Base-by-base conservation (phyloP, 1,140 invertebrate species). In the Macrosteles quadrilineatus region DNA sequence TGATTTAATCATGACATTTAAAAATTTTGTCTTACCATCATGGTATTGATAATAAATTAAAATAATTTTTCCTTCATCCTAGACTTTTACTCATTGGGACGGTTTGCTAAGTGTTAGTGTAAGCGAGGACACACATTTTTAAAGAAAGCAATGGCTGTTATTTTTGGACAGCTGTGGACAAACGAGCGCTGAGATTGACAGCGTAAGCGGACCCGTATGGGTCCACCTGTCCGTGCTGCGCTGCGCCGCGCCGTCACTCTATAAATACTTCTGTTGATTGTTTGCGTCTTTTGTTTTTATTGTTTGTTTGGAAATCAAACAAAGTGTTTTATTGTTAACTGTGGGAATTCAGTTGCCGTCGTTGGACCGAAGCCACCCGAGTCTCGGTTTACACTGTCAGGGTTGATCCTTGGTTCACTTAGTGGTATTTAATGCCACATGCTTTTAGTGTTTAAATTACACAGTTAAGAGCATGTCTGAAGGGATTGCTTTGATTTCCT, bases 271-370 rank as follows among this genome's bases (percentile, higher is more conserved):
- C 21, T 59, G 55, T 59, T 59, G 55, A 59, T 59, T 59, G 55
- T 59, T 59, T 59, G 55, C 55, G 14, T 59, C 55, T 23, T 25
- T 27, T 59, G 55, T 59, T 59, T 59, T 59, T 59, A 59, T 59
- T 59, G 23, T 59, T 59, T 59, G 55, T 59, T 59, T 59, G 55
- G 55, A 59, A 59, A 23, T 59, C 55, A 59, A 59, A 59, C 55
- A 59, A 59, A 59, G 55, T 59, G 55, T 59, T 59, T 59, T 59
- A 59, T 59, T 29, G 55, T 59, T 59, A 59, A 59, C 55, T 59
- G 55, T 59, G 55, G 55, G 55, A 59, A 59, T 59, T 30, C 23
- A 59, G 25, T 59, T 59, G 6, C 55, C 23, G 55, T 59, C 25
- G 55, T 59, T 59, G 55, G 55, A 59, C 21, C 4, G 21, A n/a